phyloP scores from a whole-genome alignment of 2,797 vertebrate species.

The Spheniscus humboldti region DNA sequence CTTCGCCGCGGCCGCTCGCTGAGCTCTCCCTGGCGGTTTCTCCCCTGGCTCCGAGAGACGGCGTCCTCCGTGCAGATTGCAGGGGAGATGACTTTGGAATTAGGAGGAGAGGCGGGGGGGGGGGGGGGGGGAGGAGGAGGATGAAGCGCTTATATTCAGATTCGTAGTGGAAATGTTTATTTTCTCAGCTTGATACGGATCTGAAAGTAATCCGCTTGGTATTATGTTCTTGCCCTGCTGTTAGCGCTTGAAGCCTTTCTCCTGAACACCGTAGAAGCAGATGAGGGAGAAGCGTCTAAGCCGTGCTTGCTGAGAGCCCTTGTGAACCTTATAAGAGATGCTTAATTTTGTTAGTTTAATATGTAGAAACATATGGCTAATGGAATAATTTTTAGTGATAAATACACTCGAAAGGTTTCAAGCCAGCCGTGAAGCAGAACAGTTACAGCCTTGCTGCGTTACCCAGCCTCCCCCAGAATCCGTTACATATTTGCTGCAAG shows the following conservation, averaged over 20 bases:
- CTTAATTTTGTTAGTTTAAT: not conserved
- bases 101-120: not conserved
- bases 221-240: constrained; percentile 54
- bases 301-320: not conserved
- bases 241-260: constrained; percentile 37
- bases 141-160: not conserved
- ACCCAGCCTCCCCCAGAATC: not conserved
- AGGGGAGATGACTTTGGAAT: not conserved
- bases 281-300: constrained; percentile 22
- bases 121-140: not conserved
- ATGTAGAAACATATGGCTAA: not conserved
- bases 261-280: not conserved
- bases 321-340: not conserved
- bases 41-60: not conserved
- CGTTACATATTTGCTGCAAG: not conserved
- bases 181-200: constrained; percentile 37
- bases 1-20: not conserved
- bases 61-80: not conserved
- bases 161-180: constrained; percentile 29
- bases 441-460: not conserved
- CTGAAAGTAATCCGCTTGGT: constrained; percentile 50
- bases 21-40: not conserved
- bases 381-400: not conserved
- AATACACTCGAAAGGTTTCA: not conserved
- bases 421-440: not conserved